phyloP scores from a whole-genome alignment of 2,797 vertebrate species.

The Chiroxiphia lanceolata region DNA sequence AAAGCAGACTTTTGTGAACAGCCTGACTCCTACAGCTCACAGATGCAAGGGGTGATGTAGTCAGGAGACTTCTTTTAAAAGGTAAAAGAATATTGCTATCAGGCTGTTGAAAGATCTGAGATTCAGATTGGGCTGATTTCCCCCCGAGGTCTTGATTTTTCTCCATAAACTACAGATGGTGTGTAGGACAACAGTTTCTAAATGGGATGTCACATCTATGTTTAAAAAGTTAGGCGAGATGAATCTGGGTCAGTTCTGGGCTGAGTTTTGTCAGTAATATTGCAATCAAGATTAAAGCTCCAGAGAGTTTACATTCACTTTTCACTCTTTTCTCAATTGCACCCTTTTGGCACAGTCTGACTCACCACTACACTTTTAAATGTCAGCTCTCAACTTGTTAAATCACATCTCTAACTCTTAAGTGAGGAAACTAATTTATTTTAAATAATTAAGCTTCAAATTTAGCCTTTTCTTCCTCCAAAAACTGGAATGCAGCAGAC shows the following conservation, averaged over 20 bases:
- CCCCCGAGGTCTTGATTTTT: conserved; percentile 15
- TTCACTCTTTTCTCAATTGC: conserved; percentile 33
- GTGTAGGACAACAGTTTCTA: conserved; percentile 42
- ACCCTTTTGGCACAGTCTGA: conserved; percentile 50
- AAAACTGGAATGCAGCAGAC: neutral
- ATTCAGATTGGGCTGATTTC: conserved; percentile 10
- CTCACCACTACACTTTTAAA: conserved; percentile 53
- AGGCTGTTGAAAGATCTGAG: neutral
- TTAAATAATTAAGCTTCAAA: conserved; percentile 34
- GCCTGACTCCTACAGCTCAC: neutral
- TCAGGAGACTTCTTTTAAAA: neutral
- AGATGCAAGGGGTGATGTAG: neutral
- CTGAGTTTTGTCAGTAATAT: conserved; percentile 24
- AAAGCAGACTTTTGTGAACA: neutral
- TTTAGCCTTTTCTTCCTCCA: neutral
- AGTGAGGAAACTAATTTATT: conserved; percentile 21
- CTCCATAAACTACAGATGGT: conserved; percentile 13
- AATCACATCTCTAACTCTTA: conserved; percentile 25
- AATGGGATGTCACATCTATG: neutral
- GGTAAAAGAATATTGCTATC: neutral
- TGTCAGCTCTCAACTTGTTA: conserved; percentile 41
- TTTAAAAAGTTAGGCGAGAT: conserved; percentile 31
- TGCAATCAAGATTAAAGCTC: conserved; percentile 35
- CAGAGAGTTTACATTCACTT: conserved; percentile 17
- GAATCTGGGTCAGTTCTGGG: conserved; percentile 24